A percentile compares a stretch with the other conserved stretches of the same genome.
These are phyloP conservation scores for Drosophila virilis DNA, from an alignment of 1,140 invertebrate genomes.

Conservation along the genomic window DNA sequence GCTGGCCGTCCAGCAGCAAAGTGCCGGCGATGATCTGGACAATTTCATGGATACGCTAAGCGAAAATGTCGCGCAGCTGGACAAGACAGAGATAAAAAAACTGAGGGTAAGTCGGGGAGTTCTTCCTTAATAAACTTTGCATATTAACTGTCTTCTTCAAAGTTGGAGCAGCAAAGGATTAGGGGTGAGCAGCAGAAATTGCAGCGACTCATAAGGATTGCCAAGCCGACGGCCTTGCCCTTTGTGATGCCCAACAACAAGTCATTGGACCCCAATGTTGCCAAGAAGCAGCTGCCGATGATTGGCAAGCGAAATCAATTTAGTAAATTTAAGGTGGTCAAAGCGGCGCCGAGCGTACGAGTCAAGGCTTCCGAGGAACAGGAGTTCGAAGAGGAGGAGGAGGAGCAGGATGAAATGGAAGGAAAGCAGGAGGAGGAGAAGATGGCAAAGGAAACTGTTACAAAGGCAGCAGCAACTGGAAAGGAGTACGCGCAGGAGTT, in stretches of 20 bases:
- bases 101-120: slow-evolving; percentile 83
- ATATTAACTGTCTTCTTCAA: slow-evolving; percentile 2
- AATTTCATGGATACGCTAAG: slow-evolving; percentile 89
- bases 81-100: slow-evolving; percentile 85
- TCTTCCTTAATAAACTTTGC: too few species aligned
- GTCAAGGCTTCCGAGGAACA: slow-evolving; percentile 81
- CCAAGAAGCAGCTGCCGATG: slow-evolving; percentile 73
- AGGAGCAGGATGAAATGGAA: background rate
- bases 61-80: slow-evolving; percentile 74
- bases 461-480: slow-evolving; percentile 18
- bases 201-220: slow-evolving; percentile 90
- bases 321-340: slow-evolving; percentile 77
- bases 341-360: slow-evolving; percentile 34
- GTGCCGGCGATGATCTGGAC: slow-evolving; percentile 87
- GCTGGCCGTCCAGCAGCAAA: slow-evolving; percentile 84
- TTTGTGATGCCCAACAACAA: slow-evolving; percentile 5
- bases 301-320: slow-evolving; percentile 83
- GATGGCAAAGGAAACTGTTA: slow-evolving; percentile 23
- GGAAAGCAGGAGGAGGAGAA: background rate
- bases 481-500: background rate
- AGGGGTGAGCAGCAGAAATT: slow-evolving; percentile 89
- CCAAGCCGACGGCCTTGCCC: slow-evolving; percentile 89
- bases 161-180: slow-evolving; percentile 88
- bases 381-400: slow-evolving; percentile 72
- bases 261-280: background rate